phyloP scores from a whole-genome alignment of 2,113 vertebrate genomes.

The Tor tambroides region DNA sequence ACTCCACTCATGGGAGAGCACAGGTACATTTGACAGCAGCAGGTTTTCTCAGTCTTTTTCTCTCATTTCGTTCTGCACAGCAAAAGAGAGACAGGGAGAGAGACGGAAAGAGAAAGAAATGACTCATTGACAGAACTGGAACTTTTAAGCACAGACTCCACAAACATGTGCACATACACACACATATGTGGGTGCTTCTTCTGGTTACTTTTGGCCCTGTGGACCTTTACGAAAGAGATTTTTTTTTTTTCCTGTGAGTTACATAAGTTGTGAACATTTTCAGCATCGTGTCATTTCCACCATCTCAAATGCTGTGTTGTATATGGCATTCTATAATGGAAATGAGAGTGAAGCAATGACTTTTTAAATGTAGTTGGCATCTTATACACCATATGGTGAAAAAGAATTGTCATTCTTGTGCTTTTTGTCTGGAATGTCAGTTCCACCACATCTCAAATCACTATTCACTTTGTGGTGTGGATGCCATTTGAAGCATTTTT shows the following conservation, averaged over 20 bases:
- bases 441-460: not conserved
- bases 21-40: slow-evolving; percentile 36
- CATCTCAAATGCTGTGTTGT: not conserved
- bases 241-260: too few relatives aligned
- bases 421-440: not conserved
- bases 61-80: slow-evolving; percentile 17
- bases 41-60: slow-evolving; percentile 18
- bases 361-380: not conserved
- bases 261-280: not conserved
- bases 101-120: slow-evolving; percentile 17
- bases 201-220: not conserved
- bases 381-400: not conserved
- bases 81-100: not conserved
- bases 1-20: slow-evolving; percentile 9
- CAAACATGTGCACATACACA: not conserved
- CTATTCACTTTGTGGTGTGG: not conserved
- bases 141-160: slow-evolving; percentile 11
- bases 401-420: too few relatives aligned
- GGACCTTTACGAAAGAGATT: not conserved
- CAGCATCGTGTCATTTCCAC: not conserved
- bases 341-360: not conserved
- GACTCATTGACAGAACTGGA: slow-evolving; percentile 22
- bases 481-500: not conserved
- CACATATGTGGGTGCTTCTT: not conserved
- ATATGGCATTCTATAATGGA: not conserved